Evolutionary conservation across 2,888 invertebrate genomes (phyloP).

Genomic region (Micoletzkya japonica): DNA sequence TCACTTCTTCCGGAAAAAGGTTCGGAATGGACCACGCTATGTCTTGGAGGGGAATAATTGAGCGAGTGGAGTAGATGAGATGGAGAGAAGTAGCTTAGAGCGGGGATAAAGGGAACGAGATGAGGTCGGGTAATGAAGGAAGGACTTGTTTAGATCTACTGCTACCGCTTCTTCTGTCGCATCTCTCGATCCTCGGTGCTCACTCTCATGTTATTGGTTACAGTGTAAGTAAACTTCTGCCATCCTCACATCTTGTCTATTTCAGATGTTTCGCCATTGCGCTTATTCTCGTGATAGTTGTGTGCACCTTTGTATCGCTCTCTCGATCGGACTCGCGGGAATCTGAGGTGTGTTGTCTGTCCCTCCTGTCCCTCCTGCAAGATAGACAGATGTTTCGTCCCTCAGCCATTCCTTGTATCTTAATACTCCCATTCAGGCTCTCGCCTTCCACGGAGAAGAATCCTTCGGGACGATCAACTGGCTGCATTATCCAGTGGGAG

Average conservation of each 20-base stretch:
- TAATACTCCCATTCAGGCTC: neutral
- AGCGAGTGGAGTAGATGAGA: too few species aligned
- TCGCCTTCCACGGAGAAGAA: slow-evolving; percentile 22
- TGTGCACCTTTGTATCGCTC: slow-evolving; percentile 24
- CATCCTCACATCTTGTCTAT: neutral
- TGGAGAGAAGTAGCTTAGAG: neutral
- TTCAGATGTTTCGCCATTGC: slow-evolving; percentile 28
- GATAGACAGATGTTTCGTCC: neutral
- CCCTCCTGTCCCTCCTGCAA: too few species aligned
- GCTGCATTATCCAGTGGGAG: slow-evolving; percentile 21
- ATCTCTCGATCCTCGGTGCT: slow-evolving; percentile 19
- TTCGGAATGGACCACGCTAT: too few species aligned
- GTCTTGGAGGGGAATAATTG: too few species aligned
- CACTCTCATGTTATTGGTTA: slow-evolving; percentile 16
- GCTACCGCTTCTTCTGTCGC: slow-evolving; percentile 26
- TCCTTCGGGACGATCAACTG: slow-evolving; percentile 20
- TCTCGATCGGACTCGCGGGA: neutral
- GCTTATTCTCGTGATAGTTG: slow-evolving; percentile 12
- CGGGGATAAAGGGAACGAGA: neutral
- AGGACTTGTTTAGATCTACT: slow-evolving; percentile 8
- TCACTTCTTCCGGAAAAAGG: too few species aligned
- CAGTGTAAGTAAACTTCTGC: slow-evolving; percentile 15
- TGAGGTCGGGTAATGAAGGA: neutral
- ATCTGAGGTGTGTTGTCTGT: neutral
- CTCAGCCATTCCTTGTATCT: neutral